These are phyloP conservation scores for Glaucidium brasilianum DNA, from an alignment of 2,113 vertebrate species.

Conservation along the genomic window DNA sequence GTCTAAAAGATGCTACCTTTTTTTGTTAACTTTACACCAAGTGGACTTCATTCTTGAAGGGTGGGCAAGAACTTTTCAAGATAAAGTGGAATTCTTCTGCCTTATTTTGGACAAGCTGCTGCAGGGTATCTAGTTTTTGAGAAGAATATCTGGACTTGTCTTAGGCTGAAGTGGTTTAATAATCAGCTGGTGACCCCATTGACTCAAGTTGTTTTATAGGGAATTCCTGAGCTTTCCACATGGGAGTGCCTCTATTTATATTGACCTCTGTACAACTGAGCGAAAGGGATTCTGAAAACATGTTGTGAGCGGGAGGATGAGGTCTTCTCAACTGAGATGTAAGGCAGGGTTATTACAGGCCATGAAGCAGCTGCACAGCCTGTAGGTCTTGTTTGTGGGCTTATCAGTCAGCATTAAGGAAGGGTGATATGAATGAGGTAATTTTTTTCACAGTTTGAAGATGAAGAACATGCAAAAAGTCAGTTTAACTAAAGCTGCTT, in stretches of 20 bases:
- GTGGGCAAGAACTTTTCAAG: neutral
- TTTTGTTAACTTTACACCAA: rapidly evolving
- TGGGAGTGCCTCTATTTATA: neutral
- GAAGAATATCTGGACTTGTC: neutral
- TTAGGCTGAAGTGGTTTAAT: neutral
- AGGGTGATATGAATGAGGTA: neutral
- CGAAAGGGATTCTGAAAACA: neutral
- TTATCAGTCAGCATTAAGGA: neutral
- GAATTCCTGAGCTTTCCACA: neutral
- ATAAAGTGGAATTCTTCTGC: neutral
- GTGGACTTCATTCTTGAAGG: neutral
- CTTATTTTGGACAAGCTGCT: neutral
- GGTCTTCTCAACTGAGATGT: neutral
- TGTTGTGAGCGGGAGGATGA: neutral
- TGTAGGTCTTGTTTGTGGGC: neutral
- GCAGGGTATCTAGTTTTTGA: neutral
- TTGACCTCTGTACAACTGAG: neutral
- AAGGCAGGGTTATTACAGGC: neutral
- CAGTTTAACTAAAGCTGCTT: neutral
- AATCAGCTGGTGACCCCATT: neutral
- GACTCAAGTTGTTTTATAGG: neutral
- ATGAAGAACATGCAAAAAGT: neutral
- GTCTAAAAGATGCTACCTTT: neutral
- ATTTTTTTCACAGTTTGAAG: neutral
- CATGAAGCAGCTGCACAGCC: neutral